Evolutionary conservation across 2,797 vertebrate species (phyloP), one percentile per base, ranked within the genome.

Genomic region (Molossus alvarezi): DNA sequence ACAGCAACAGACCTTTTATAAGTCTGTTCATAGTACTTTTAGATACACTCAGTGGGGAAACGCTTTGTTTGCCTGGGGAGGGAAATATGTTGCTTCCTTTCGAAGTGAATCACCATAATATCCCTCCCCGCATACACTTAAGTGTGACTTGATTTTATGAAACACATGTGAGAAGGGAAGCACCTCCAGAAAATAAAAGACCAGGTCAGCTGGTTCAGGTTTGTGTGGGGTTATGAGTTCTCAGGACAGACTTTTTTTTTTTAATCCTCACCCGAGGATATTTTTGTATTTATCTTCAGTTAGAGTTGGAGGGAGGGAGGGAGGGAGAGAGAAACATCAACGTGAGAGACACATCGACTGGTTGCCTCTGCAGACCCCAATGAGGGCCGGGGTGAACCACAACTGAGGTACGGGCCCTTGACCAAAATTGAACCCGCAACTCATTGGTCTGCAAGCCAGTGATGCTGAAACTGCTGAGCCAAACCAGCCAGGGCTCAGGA

Each of bases 71-170:
- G 65, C 45, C 58, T 10, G 7, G 48, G 33, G 18, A 92, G 76
- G 41, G 67, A 90, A 90, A 72, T 80, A 51, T 0, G 25, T 83
- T 67, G 27, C 71, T 85, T 45, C 53, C 62, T 86, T 95, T 75
- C 94, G 89, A 5, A 91, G 45, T 76, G 60, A 95, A 18, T 79
- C 81, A 75, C 79, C 64, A 2, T 37, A 45, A 60, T 75, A 18
- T 88, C 71, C 33, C 65, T 92, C 64, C 71, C 17, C 12, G 33
- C 65, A n/a, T 14, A 37, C 23, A 41, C 60, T 55, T 53, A 76
- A 60, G 17, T 57, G 55, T 79, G 79, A 79, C 65, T 82, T 82
- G 67, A 88, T 88, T 91, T 77, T 81, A 79, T 13, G 96, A n/a
- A 86, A 77, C 7, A 37, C n/a, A 12, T 29, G 25, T 64, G 53